These are phyloP conservation scores for Tetranychus truncatus DNA, from an alignment of 2,888 invertebrate genomes.

Conservation along the genomic window DNA sequence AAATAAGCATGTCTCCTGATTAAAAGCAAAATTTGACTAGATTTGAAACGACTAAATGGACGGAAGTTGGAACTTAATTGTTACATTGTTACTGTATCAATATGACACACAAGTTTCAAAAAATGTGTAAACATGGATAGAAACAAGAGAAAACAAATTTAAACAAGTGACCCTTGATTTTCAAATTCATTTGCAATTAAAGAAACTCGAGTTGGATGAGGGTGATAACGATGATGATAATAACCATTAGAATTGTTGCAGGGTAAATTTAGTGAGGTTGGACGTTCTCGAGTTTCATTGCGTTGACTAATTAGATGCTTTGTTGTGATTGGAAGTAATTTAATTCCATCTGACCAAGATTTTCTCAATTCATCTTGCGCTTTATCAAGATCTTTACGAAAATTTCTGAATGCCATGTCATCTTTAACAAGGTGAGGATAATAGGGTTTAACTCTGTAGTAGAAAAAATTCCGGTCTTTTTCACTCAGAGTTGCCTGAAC, in stretches of 20 bases:
- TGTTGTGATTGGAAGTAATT: not conserved
- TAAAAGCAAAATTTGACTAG: not conserved
- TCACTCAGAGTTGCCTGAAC: conserved; percentile 44
- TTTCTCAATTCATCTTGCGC: not conserved
- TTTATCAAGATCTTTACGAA: conserved; percentile 49
- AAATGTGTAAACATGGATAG: not conserved
- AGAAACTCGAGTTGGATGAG: not conserved
- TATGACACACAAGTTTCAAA: not conserved
- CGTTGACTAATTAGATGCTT: not conserved
- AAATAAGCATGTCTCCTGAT: too few relatives aligned
- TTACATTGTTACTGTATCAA: not conserved
- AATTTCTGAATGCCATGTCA: conserved; percentile 63
- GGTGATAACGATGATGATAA: not conserved
- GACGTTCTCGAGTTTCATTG: not conserved
- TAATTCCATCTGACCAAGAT: not conserved
- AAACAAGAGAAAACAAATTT: not conserved
- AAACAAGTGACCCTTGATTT: not conserved
- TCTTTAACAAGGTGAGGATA: conserved; percentile 47
- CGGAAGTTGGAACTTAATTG: not conserved
- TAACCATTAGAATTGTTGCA: not conserved
- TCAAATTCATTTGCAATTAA: not conserved
- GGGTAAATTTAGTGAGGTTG: not conserved
- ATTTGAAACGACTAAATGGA: not conserved
- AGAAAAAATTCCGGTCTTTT: conserved; percentile 14
- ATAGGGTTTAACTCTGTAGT: conserved; percentile 14